Evolutionary conservation across 2,113 vertebrate species (phyloP).

Genomic region (Blennius ocellaris): DNA sequence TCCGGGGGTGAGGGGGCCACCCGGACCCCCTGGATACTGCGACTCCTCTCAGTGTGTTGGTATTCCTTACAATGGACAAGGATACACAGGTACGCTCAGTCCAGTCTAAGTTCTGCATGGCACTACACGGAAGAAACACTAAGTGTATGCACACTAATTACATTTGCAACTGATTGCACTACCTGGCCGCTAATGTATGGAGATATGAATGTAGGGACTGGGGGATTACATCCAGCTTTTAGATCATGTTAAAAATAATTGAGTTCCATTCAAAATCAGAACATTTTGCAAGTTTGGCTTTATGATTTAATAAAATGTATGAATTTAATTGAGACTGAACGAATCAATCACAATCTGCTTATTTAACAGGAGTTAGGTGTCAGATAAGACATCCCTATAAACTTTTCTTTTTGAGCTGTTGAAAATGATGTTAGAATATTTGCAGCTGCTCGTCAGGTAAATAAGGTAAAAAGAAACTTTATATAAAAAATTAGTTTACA

Average conservation of each 20-base stretch:
- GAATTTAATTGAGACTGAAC: too few relatives aligned
- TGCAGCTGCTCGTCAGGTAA: too few relatives aligned
- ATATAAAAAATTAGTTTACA: too few relatives aligned
- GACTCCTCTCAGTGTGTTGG: conserved; percentile 98
- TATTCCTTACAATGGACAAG: conserved; percentile 98
- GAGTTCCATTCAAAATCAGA: too few relatives aligned
- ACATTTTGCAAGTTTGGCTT: too few relatives aligned
- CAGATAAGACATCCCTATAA: neutral
- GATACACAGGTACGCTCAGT: conserved; percentile 92
- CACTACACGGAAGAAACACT: conserved; percentile 35
- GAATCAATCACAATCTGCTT: too few relatives aligned
- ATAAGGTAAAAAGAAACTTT: too few relatives aligned
- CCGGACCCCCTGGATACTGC: conserved; percentile 95
- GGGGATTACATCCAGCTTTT: neutral
- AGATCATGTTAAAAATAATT: neutral
- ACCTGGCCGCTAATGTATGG: conserved; percentile 65
- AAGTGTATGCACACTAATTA: conserved; percentile 69
- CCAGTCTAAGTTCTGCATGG: conserved; percentile 61
- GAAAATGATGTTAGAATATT: too few relatives aligned
- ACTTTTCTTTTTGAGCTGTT: neutral
- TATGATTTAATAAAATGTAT: too few relatives aligned
- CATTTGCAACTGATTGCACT: conserved; percentile 47
- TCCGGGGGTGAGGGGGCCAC: conserved; percentile 91
- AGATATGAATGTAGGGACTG: conserved; percentile 42
- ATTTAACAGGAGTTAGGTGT: neutral